A percentile compares a stretch with the other conserved stretches of the same genome.
phyloP scores from a whole-genome alignment of 2,888 invertebrate genomes.

The Aplocera efformata region DNA sequence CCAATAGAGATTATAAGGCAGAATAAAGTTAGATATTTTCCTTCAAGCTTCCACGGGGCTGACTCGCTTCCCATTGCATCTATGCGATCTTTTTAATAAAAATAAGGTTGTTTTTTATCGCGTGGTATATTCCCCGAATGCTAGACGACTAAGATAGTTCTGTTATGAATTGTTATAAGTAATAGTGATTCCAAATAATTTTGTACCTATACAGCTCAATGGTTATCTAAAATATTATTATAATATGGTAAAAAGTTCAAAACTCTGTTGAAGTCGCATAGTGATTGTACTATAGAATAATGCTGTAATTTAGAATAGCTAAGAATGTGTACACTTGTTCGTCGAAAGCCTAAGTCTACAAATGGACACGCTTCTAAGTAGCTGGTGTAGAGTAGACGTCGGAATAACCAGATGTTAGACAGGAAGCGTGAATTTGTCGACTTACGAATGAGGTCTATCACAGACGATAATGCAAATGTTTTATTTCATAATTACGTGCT shows the following conservation, averaged over 20 bases:
- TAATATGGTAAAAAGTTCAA: conserved; percentile 32
- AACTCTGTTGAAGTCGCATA: conserved; percentile 32
- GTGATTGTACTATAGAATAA: conserved; percentile 28
- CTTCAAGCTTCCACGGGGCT: conserved; percentile 54
- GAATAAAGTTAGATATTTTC: conserved; percentile 54
- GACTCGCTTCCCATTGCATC: conserved; percentile 47
- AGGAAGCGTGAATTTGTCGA: conserved; percentile 12
- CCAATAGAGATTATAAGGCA: conserved; percentile 56
- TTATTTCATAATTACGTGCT: conserved; percentile 20
- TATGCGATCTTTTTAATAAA: conserved; percentile 33
- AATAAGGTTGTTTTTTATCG: conserved; percentile 30
- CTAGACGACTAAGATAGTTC: conserved; percentile 54
- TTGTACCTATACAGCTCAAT: conserved; percentile 70
- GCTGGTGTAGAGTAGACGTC: conserved; percentile 4
- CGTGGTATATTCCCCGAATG: conserved; percentile 45
- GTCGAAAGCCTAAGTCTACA: conserved; percentile 4
- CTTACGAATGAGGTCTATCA: conserved; percentile 19
- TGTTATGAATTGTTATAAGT: conserved; percentile 55
- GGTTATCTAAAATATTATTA: conserved; percentile 28
- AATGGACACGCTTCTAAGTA: conserved; percentile 4
- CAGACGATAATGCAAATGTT: conserved; percentile 12
- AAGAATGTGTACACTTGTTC: conserved; percentile 21
- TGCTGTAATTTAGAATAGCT: conserved; percentile 25
- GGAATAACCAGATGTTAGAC: conserved; percentile 5
- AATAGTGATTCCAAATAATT: conserved; percentile 62